phyloP scores from a whole-genome alignment of 2,113 vertebrate species.

The Heloderma charlesbogerti region DNA sequence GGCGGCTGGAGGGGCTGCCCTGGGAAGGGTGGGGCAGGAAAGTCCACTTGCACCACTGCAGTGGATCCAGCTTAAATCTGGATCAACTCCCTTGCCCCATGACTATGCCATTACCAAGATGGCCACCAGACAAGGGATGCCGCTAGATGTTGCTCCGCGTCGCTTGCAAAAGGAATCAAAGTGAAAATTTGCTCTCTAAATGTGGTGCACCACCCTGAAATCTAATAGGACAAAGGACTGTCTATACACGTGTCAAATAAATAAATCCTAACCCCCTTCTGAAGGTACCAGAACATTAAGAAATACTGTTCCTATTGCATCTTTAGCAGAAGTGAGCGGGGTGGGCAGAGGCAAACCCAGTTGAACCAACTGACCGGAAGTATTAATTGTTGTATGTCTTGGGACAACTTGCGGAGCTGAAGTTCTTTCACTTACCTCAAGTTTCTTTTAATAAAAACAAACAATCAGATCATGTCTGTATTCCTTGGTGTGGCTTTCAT shows the following conservation, averaged over 20 bases:
- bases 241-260: not conserved
- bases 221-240: not conserved
- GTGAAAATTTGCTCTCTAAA: not conserved
- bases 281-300: too few relatives aligned
- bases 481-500: not conserved
- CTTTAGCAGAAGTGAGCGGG: not conserved
- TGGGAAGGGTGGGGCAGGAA: too few relatives aligned
- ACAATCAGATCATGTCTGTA: constrained; percentile 22
- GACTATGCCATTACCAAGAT: not conserved
- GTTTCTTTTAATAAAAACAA: constrained; percentile 68
- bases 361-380: not conserved
- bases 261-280: not conserved
- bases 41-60: not conserved
- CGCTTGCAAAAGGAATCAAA: not conserved
- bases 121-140: not conserved
- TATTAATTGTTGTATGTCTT: not conserved
- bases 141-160: too few relatives aligned
- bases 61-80: not conserved
- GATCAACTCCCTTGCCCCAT: not conserved
- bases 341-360: not conserved
- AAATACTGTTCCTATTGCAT: not conserved
- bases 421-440: constrained; percentile 67
- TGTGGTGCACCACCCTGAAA: not conserved
- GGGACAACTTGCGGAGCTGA: constrained; percentile 55
- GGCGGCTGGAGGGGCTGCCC: too few relatives aligned